phyloP scores from a whole-genome alignment of 2,888 invertebrate genomes.

The Macrophya alboannulata region DNA sequence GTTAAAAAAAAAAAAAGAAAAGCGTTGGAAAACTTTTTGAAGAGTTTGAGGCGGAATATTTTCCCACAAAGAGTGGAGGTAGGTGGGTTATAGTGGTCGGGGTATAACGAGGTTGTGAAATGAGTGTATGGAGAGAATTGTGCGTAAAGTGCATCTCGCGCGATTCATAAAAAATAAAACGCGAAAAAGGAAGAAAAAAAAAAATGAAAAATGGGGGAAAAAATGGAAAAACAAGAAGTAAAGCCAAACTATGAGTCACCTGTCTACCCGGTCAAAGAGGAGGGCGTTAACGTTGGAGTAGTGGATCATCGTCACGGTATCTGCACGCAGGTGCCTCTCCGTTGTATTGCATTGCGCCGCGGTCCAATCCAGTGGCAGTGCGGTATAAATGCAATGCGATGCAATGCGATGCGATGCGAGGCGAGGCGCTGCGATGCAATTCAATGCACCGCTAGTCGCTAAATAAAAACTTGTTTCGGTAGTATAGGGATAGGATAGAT shows the following conservation, averaged over 20 bases:
- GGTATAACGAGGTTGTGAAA: not conserved
- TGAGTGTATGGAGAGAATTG: not conserved
- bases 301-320: slow-evolving; percentile 51
- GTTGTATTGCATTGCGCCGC: not conserved
- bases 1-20: too few species aligned
- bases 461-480: not conserved
- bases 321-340: slow-evolving; percentile 42
- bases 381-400: not conserved
- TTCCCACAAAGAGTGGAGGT: not conserved
- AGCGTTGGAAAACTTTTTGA: not conserved
- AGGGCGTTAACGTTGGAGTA: slow-evolving; percentile 31
- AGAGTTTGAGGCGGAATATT: not conserved
- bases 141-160: slow-evolving; percentile 26
- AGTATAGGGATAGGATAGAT: not conserved
- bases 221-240: not conserved
- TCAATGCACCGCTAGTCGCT: slow-evolving; percentile 14
- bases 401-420: not conserved
- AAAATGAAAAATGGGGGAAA: not conserved
- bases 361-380: too few species aligned
- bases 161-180: not conserved
- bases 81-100: not conserved
- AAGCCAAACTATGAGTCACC: slow-evolving; percentile 32
- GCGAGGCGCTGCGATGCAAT: not conserved
- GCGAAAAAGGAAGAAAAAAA: not conserved
- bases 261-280: slow-evolving; percentile 32